Evolutionary conservation across 2,113 vertebrate species (phyloP), one percentile per base, ranked within the genome.

Genomic region (Oplegnathus fasciatus): DNA sequence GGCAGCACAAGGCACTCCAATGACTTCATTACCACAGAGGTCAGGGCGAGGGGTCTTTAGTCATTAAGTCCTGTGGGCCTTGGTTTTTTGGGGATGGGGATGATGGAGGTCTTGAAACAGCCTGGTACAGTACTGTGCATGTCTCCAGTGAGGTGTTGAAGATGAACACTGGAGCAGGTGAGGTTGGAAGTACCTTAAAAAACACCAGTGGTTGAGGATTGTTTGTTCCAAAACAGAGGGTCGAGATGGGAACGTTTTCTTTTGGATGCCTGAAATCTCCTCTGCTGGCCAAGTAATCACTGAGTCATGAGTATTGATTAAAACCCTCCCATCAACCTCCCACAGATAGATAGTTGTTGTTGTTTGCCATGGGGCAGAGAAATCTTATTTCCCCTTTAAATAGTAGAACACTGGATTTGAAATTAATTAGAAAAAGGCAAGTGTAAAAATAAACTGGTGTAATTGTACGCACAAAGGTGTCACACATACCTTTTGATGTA

Each of bases 251-350:
- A 79, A 40, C 34, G 48, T 75, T 75, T 37, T 50, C 68, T 75
- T 77, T 75, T 73, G 26, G 34, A 84, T 34, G 55, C 28, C 52
- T 28, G 32, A 62, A 83, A 70, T 52, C 61, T 87, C n/a, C 50
- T 68, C 75, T 83, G 68, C 80, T 57, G 37, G 64, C 66, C 32
- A 57, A 87, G 62, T 73, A 61, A 79, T 84, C 65, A 87, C 34
- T 1, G 42, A 85, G 66, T 78, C 28, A 24, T 34, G 72, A 46
- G 42, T 82, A 82, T 88, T 84, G 83, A 90, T 87, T 87, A 82
- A 86, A 89, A 76, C 71, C 50, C 64, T 44, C 34, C 34, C 34
- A 85, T 87, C 62, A 86, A n/a, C 57, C 81, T 72, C 72, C 62
- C 72, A 55, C 72, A 54, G 73, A 82, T 42, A 54, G 80, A 86